phyloP scores from a whole-genome alignment of 1,140 invertebrate species.

The Palaemon carinicauda region DNA sequence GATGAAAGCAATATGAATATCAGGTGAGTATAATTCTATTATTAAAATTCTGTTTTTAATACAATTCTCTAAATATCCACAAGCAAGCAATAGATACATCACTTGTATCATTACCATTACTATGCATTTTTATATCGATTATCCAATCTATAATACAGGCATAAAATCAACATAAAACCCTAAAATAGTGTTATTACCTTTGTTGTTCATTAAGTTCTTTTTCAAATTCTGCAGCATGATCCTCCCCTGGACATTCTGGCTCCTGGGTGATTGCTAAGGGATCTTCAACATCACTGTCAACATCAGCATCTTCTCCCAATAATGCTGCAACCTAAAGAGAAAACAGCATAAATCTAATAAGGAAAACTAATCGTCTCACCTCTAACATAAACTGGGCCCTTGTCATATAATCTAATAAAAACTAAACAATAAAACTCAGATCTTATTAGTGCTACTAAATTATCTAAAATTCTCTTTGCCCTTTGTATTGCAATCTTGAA shows the following conservation, averaged over 20 bases:
- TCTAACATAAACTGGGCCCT: too few species aligned
- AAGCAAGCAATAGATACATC: too few species aligned
- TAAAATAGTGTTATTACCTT: not conserved
- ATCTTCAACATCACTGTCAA: slow-evolving; percentile 40
- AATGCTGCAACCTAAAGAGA: slow-evolving; percentile 30
- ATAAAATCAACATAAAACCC: not conserved
- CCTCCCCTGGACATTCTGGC: not conserved
- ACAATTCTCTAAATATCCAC: too few species aligned
- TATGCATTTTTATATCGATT: too few species aligned
- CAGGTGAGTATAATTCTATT: too few species aligned
- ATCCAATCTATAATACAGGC: not conserved
- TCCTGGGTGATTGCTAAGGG: not conserved
- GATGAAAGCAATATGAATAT: too few species aligned
- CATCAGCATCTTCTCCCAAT: slow-evolving; percentile 47
- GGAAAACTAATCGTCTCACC: not conserved
- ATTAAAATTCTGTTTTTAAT: too few species aligned
- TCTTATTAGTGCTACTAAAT: too few species aligned
- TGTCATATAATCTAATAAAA: too few species aligned
- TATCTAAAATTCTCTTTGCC: too few species aligned
- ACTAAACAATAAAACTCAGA: too few species aligned
- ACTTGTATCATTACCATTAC: too few species aligned
- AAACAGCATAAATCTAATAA: not conserved
- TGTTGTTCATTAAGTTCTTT: slow-evolving; percentile 53
- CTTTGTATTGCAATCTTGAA: not conserved
- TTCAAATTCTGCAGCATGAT: slow-evolving; percentile 53